Conservation (phyloP, 2,888 invertebrate species). For the Podotricha telesiphe region DNA sequence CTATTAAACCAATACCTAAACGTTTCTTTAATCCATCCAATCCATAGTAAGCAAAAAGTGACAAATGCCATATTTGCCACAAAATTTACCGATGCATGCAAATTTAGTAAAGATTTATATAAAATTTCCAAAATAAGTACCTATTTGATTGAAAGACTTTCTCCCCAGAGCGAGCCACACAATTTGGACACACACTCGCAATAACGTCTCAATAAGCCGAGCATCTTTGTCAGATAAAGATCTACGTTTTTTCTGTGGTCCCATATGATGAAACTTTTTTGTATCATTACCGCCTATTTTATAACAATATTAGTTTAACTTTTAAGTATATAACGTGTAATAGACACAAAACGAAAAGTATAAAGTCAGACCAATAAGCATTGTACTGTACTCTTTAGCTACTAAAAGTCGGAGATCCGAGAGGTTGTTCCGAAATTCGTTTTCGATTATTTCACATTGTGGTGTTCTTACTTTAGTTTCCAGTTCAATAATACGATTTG, state of each 20-base stretch:
- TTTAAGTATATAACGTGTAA: background rate
- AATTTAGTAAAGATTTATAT: background rate
- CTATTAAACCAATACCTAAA: too few relatives aligned
- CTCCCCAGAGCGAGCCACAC: slow-evolving; percentile 86
- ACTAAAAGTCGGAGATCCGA: slow-evolving; percentile 83
- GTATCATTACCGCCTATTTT: slow-evolving; percentile 76
- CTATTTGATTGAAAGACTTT: slow-evolving; percentile 84
- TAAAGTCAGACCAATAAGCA: slow-evolving; percentile 76
- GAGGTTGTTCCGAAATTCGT: slow-evolving; percentile 79
- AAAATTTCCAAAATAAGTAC: slow-evolving; percentile 58
- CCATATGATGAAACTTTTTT: slow-evolving; percentile 85
- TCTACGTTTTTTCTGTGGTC: slow-evolving; percentile 76
- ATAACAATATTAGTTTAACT: background rate
- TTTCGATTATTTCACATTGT: slow-evolving; percentile 73
- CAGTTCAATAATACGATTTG: slow-evolving; percentile 76
- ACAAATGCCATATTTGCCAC: too few relatives aligned
- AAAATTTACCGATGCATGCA: too few relatives aligned
- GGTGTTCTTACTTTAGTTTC: slow-evolving; percentile 81
- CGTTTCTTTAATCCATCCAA: too few relatives aligned
- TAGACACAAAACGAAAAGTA: background rate
- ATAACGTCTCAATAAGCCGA: slow-evolving; percentile 83
- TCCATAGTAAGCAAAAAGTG: too few relatives aligned
- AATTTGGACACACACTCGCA: slow-evolving; percentile 84
- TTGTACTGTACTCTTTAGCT: slow-evolving; percentile 84
- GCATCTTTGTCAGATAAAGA: slow-evolving; percentile 86